These are phyloP conservation scores for Ecliptopera silaceata DNA, from an alignment of 2,888 invertebrate genomes.

Conservation along the genomic window DNA sequence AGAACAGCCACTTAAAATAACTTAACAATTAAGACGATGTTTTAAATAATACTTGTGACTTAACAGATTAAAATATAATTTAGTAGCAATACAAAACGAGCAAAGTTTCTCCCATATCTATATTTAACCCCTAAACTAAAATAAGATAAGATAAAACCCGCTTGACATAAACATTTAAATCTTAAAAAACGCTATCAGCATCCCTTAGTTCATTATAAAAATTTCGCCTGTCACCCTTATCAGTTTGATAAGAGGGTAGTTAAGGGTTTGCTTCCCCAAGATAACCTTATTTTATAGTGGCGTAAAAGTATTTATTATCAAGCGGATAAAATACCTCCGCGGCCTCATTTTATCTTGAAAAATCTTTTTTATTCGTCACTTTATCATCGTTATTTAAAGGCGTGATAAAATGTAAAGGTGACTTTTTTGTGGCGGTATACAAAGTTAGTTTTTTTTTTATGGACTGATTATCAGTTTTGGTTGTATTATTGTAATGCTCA, in stretches of 20 bases:
- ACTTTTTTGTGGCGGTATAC: slow-evolving; percentile 36
- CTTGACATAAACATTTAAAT: slow-evolving; percentile 26
- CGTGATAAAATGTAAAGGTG: slow-evolving; percentile 63
- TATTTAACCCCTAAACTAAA: slow-evolving; percentile 9
- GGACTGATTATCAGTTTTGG: slow-evolving; percentile 1
- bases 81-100: neutral
- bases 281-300: slow-evolving; percentile 66
- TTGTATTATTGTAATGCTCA: neutral
- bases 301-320: slow-evolving; percentile 74
- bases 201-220: slow-evolving; percentile 23
- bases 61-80: too few relatives aligned
- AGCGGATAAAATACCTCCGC: slow-evolving; percentile 62
- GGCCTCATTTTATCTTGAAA: slow-evolving; percentile 61
- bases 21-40: too few relatives aligned
- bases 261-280: slow-evolving; percentile 51
- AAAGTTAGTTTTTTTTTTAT: slow-evolving; percentile 21
- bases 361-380: slow-evolving; percentile 72
- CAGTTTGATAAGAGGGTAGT: slow-evolving; percentile 46
- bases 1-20: too few relatives aligned
- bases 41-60: too few relatives aligned
- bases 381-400: slow-evolving; percentile 76
- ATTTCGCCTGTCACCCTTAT: slow-evolving; percentile 24
- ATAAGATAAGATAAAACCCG: slow-evolving; percentile 17
- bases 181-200: slow-evolving; percentile 20
- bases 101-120: neutral